These are phyloP conservation scores for Trachymyrmex septentrionalis DNA, from an alignment of 1,140 invertebrate genomes.

Conservation along the genomic window DNA sequence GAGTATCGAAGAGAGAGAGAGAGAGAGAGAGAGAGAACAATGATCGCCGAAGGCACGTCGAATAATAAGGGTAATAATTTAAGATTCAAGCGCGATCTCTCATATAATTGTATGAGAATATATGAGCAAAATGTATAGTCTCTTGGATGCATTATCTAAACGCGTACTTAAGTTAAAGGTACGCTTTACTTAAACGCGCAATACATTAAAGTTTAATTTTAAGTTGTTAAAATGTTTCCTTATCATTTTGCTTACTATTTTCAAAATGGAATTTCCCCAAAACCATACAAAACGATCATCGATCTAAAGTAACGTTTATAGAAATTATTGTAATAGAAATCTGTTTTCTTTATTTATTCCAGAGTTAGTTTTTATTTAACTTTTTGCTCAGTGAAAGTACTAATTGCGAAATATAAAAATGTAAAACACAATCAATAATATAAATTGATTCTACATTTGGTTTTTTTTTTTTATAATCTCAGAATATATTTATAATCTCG, in stretches of 20 bases:
- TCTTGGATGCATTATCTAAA: not conserved
- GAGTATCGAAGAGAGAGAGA: conserved; percentile 16
- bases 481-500: not conserved
- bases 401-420: not conserved
- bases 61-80: conserved; percentile 44
- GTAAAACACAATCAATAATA: not conserved
- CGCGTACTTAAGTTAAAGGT: not conserved
- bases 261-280: not conserved
- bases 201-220: not conserved
- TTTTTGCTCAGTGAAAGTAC: not conserved
- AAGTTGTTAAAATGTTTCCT: not conserved
- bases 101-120: not conserved
- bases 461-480: not conserved
- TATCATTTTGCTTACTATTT: not conserved
- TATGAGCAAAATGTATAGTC: not conserved
- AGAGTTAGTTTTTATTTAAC: not conserved
- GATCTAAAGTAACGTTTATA: not conserved
- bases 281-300: not conserved
- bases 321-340: not conserved
- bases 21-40: not conserved
- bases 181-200: too few relatives aligned
- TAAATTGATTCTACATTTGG: not conserved
- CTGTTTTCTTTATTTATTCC: not conserved
- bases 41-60: not conserved
- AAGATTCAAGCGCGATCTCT: not conserved